Evolutionary conservation across 53 echinoderm and acorn worm genomes (phyloP).

Genomic region (Holothuria leucospilota): DNA sequence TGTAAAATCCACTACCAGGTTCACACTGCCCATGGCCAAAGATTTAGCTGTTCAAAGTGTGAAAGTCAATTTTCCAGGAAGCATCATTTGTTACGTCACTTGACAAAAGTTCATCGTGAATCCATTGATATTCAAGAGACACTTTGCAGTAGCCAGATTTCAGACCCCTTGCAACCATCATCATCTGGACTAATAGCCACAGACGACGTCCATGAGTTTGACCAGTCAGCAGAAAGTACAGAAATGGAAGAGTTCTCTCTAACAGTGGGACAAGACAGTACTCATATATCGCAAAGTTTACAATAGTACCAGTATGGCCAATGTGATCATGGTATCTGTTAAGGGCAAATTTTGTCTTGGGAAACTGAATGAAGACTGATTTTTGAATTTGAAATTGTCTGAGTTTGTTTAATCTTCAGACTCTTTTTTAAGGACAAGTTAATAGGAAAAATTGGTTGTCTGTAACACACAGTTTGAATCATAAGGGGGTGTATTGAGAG

Average conservation of each 20-base stretch:
- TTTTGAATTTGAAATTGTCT: too few relatives aligned
- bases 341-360: too few relatives aligned
- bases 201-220: neutral
- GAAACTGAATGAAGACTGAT: too few relatives aligned
- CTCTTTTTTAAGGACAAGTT: too few relatives aligned
- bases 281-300: too few relatives aligned
- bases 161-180: neutral
- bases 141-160: neutral
- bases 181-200: neutral
- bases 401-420: too few relatives aligned
- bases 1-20: slow-evolving; percentile 35
- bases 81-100: slow-evolving; percentile 14
- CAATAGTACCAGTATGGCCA: too few relatives aligned
- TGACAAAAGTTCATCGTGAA: slow-evolving; percentile 22
- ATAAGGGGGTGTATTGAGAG: too few relatives aligned
- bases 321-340: too few relatives aligned
- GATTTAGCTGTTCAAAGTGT: slow-evolving; percentile 39
- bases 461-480: too few relatives aligned
- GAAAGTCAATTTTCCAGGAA: neutral
- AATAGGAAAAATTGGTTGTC: too few relatives aligned
- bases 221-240: neutral
- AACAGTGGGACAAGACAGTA: neutral
- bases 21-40: slow-evolving; percentile 6
- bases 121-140: slow-evolving; percentile 21
- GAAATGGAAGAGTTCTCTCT: neutral